Conservation (phyloP, 2,797 vertebrate genomes). For the Lepidocolaptes lacrymiger region DNA sequence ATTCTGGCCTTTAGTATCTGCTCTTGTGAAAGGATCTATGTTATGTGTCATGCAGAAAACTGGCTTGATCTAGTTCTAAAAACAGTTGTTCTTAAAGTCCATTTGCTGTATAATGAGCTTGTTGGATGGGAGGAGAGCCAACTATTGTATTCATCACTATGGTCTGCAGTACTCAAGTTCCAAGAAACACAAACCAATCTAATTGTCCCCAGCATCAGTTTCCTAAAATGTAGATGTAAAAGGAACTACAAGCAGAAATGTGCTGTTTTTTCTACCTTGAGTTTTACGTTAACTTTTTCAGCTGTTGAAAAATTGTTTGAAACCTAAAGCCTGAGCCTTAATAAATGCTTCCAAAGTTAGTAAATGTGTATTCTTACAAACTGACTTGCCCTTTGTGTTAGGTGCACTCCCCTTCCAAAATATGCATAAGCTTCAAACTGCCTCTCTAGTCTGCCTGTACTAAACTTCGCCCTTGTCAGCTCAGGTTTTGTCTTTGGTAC, state of each 20-base stretch:
- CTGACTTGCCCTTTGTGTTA: background rate
- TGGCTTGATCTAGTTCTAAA: background rate
- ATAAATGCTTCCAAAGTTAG: background rate
- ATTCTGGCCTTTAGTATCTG: background rate
- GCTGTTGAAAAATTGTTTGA: background rate
- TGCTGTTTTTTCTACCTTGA: background rate
- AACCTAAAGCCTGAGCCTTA: background rate
- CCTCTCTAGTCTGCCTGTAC: background rate
- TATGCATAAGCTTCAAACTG: background rate
- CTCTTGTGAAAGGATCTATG: background rate
- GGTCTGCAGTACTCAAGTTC: background rate
- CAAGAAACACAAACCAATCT: background rate
- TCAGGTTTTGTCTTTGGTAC: background rate
- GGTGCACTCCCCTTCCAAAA: background rate
- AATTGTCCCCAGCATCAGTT: background rate
- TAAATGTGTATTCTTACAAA: background rate
- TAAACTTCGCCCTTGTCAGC: background rate
- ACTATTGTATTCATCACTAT: accelerated
- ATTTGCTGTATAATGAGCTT: background rate
- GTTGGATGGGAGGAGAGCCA: background rate
- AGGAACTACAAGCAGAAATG: background rate
- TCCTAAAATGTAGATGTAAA: background rate
- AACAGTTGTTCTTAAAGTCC: background rate
- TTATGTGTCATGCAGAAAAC: background rate
- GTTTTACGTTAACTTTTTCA: background rate